phyloP scores from a whole-genome alignment of 2,888 invertebrate species.

The Anoplius nigerrimus region DNA sequence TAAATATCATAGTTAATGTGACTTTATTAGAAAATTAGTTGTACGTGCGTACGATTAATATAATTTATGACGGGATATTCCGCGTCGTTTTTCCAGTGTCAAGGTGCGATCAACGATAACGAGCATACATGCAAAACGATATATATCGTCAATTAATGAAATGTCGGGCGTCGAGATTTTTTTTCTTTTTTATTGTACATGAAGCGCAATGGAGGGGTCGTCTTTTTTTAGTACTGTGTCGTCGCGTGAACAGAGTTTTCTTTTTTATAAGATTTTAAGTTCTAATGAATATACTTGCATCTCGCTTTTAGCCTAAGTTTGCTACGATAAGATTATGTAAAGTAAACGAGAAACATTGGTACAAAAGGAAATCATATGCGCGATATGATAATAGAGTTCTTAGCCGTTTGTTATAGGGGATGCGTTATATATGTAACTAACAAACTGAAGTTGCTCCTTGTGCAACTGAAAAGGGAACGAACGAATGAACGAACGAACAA shows the following conservation, averaged over 20 bases:
- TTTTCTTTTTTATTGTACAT: neutral
- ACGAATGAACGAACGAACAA: no score
- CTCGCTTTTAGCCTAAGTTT: conserved; percentile 27
- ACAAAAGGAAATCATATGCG: neutral
- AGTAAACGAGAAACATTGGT: neutral
- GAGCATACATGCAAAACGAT: neutral
- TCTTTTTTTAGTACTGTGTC: neutral
- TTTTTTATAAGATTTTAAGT: no score
- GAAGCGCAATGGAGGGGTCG: neutral
- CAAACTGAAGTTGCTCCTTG: neutral
- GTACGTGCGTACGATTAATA: neutral
- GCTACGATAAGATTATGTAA: conserved; percentile 21
- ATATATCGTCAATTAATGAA: neutral
- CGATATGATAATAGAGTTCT: no score
- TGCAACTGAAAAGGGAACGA: neutral
- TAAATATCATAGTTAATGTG: neutral
- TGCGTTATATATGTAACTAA: no score
- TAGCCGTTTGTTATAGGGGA: no score
- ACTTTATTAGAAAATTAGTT: neutral
- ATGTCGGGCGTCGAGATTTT: neutral
- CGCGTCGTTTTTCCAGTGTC: no score
- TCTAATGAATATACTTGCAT: no score
- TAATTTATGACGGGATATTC: neutral
- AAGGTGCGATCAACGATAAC: no score
- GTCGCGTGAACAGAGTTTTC: conserved; percentile 8